Percentiles rank a stretch among this genome's conserved stretches.
These are phyloP conservation scores for Ispidina lecontei DNA, from an alignment of 2,797 vertebrate species.

Conservation along the genomic window DNA sequence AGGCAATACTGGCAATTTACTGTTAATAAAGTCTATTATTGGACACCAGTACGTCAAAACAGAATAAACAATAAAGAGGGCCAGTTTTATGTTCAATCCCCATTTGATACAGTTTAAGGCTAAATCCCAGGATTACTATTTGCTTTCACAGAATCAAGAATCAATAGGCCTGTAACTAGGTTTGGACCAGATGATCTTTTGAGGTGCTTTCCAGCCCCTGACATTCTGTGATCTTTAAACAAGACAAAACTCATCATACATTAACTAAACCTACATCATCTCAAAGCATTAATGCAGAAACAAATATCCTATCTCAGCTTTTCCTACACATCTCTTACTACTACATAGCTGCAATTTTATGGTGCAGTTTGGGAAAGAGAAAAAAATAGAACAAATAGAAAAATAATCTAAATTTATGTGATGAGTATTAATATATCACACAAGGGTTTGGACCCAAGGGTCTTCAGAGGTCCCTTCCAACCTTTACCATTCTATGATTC, in stretches of 20 bases:
- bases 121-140: neutral
- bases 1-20: neutral
- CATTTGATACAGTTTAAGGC: neutral
- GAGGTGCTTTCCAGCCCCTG: no score
- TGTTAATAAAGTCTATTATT: neutral
- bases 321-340: neutral
- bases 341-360: neutral
- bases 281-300: neutral
- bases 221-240: neutral
- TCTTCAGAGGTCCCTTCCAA: no score
- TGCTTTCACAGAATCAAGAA: neutral
- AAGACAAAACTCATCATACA: neutral
- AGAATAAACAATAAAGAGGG: neutral
- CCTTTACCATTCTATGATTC: no score
- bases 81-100: neutral
- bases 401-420: neutral
- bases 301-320: neutral
- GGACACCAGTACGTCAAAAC: neutral
- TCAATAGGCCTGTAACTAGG: no score
- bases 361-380: neutral
- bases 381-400: neutral
- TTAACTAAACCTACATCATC: neutral
- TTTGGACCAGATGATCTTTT: no score
- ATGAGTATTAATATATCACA: neutral
- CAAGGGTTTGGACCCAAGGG: no score